phyloP scores from a whole-genome alignment of 37 sponge, comb jelly and placozoan genomes.

The Aplysina aerophoba region DNA sequence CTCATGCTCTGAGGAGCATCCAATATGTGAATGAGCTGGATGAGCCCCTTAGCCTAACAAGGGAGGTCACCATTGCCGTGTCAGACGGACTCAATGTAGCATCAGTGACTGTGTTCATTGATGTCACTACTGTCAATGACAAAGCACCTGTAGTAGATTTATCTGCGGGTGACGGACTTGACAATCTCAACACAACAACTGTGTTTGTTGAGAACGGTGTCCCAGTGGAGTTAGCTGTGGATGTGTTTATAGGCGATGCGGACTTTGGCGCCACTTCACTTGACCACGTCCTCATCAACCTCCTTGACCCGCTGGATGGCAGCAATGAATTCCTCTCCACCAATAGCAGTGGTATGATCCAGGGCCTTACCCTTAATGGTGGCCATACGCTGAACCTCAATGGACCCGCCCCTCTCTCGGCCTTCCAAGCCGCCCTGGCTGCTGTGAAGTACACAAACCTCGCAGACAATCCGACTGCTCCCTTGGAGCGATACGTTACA shows the following conservation, averaged over 20 bases:
- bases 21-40: conserved; percentile 43
- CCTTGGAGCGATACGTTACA: conserved; percentile 36
- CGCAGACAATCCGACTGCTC: conserved; percentile 45
- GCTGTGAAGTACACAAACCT: conserved; percentile 31
- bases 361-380: conserved; percentile 17
- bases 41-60: conserved; percentile 16
- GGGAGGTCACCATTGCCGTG: conserved; percentile 20
- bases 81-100: conserved; percentile 50
- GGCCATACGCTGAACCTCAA: background rate
- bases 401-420: conserved; percentile 54
- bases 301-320: conserved; percentile 27
- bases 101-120: conserved; percentile 9
- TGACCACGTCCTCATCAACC: conserved; percentile 24
- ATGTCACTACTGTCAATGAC: conserved; percentile 36
- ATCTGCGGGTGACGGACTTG: conserved; percentile 14
- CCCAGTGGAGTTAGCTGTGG: conserved; percentile 12
- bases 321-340: conserved; percentile 30
- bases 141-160: conserved; percentile 53
- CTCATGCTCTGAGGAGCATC: conserved; percentile 5
- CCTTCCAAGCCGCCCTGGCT: conserved; percentile 35
- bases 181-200: conserved; percentile 13
- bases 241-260: conserved; percentile 9
- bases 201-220: conserved; percentile 27
- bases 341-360: background rate
- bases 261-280: conserved; percentile 17